Evolutionary conservation across 2,888 invertebrate genomes (phyloP).

Genomic region (Eristalis intricaria): DNA sequence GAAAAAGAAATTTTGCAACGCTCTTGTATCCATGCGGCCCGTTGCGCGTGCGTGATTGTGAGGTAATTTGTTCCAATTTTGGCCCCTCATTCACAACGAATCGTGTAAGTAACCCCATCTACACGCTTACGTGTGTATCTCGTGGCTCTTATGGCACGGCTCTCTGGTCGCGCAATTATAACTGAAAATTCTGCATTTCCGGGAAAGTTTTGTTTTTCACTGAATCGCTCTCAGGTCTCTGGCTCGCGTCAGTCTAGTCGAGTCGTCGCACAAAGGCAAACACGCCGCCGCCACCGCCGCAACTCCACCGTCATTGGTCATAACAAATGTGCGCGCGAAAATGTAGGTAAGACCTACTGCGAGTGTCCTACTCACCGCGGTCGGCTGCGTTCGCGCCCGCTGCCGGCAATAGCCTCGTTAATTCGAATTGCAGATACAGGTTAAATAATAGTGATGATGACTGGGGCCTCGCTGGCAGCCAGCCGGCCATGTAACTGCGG

Average conservation of each 20-base stretch:
- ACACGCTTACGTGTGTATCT: neutral
- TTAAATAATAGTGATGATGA: conserved; percentile 68
- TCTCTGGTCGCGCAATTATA: conserved; percentile 18
- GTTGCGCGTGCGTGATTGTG: conserved; percentile 1
- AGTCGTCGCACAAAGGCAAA: neutral
- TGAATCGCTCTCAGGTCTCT: neutral
- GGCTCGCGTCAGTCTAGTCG: neutral
- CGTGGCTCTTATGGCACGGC: neutral
- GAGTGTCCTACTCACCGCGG: conserved; percentile 59
- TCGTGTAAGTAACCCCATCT: neutral
- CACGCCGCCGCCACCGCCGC: neutral
- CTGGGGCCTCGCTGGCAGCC: conserved; percentile 50
- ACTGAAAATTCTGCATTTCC: conserved; percentile 58
- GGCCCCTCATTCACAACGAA: neutral
- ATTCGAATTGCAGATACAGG: conserved; percentile 64
- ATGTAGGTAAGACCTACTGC: conserved; percentile 49
- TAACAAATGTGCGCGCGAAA: conserved; percentile 52
- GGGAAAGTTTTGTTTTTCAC: conserved; percentile 60
- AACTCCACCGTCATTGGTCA: conserved; percentile 10
- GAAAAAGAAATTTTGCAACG: neutral
- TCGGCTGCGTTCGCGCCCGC: conserved; percentile 43
- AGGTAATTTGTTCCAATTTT: conserved; percentile 6
- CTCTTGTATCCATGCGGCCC: neutral
- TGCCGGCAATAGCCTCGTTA: conserved; percentile 56
- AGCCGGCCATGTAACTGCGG: conserved; percentile 5